These are phyloP conservation scores for Drosophila putrida DNA, from an alignment of 2,888 invertebrate genomes.

Conservation along the genomic window DNA sequence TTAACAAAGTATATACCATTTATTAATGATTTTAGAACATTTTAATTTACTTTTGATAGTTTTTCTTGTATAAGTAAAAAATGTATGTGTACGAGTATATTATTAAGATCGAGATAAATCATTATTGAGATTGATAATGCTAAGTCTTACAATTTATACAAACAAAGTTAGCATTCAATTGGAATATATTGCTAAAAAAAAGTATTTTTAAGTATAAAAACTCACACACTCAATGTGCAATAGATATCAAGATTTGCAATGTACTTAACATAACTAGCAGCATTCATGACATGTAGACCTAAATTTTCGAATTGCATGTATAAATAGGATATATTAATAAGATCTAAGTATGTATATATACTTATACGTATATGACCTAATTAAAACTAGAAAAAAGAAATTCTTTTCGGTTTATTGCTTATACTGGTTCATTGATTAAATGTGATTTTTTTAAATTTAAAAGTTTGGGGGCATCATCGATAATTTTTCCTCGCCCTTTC, in stretches of 20 bases:
- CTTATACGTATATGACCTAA: constrained; percentile 48
- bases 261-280: constrained; percentile 30
- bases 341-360: constrained; percentile 52
- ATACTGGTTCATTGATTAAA: too few species aligned
- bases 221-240: constrained; percentile 30
- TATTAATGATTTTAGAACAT: neutral
- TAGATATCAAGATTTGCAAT: constrained; percentile 26
- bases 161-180: neutral
- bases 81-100: constrained; percentile 6
- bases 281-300: constrained; percentile 32
- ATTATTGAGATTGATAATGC: constrained; percentile 4
- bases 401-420: constrained; percentile 1
- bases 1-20: neutral
- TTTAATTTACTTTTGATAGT: neutral
- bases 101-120: constrained; percentile 1
- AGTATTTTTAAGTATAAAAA: neutral
- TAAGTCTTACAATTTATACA: constrained; percentile 2
- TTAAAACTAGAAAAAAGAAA: constrained; percentile 38
- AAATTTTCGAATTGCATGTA: constrained; percentile 58
- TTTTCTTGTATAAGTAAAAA: constrained; percentile 1
- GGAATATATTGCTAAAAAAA: neutral
- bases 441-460: too few species aligned
- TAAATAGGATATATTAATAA: constrained; percentile 48
- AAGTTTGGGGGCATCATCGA: too few species aligned
- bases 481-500: too few species aligned